phyloP scores from a whole-genome alignment of 30 jellyfish, hydroid and myxozoan genomes.

The Morbakka virulenta region DNA sequence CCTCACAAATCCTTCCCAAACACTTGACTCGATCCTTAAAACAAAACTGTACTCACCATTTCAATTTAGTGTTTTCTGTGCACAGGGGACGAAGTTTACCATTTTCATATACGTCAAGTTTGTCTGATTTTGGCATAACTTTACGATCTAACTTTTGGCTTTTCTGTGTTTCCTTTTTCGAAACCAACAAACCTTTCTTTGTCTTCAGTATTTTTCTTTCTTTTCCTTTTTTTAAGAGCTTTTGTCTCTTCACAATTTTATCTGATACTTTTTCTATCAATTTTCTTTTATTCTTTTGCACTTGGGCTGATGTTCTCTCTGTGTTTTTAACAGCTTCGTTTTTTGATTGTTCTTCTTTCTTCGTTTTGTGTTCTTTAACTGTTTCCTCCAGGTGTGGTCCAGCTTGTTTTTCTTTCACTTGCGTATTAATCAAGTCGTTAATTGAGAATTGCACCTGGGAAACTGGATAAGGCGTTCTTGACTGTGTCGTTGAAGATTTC shows the following conservation, averaged over 20 bases:
- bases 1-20: too few relatives aligned
- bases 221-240: conserved; percentile 26
- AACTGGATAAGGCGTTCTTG: too few relatives aligned
- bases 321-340: conserved; percentile 36
- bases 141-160: background rate
- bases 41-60: too few relatives aligned
- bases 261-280: background rate
- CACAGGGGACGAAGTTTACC: conserved; percentile 39
- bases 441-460: too few relatives aligned
- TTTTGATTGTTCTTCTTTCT: conserved; percentile 25
- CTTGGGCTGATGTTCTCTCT: conserved; percentile 18
- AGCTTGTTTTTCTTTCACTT: too few relatives aligned
- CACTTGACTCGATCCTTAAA: too few relatives aligned
- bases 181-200: conserved; percentile 35
- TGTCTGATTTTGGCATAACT: conserved; percentile 41
- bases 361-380: too few relatives aligned
- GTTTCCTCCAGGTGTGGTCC: too few relatives aligned
- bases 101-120: conserved; percentile 33
- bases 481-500: too few relatives aligned
- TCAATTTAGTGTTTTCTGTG: conserved; percentile 16
- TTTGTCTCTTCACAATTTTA: too few relatives aligned
- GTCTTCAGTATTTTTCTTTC: conserved; percentile 45
- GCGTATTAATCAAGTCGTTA: too few relatives aligned
- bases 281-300: conserved; percentile 15
- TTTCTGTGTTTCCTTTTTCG: conserved; percentile 1